Evolutionary conservation across 2,797 vertebrate genomes (phyloP).

Genomic region (Sebastes nivosus): DNA sequence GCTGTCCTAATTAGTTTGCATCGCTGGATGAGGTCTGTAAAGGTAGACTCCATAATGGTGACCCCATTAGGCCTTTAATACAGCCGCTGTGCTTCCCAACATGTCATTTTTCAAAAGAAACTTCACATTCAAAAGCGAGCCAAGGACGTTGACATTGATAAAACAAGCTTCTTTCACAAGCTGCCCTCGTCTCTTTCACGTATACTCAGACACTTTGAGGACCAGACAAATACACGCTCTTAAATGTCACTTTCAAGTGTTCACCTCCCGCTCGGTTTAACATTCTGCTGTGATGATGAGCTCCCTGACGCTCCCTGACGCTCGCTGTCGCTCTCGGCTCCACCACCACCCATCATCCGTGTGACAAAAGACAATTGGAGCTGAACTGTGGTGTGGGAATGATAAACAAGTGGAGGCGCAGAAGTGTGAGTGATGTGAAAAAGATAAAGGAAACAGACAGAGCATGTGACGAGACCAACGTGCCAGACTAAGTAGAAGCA

Average conservation of each 20-base stretch:
- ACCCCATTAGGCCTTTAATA: neutral
- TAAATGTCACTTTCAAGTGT: constrained; percentile 38
- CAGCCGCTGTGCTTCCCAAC: neutral
- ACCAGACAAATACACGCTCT: neutral
- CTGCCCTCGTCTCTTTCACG: neutral
- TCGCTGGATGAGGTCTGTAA: neutral
- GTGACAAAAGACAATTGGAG: constrained; percentile 15
- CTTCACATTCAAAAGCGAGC: neutral
- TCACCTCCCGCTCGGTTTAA: constrained; percentile 29
- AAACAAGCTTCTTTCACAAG: neutral
- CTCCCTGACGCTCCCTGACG: neutral
- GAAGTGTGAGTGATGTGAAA: constrained; percentile 19
- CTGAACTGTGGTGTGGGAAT: neutral
- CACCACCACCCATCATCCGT: constrained; percentile 17
- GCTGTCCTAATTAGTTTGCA: neutral
- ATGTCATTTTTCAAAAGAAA: neutral
- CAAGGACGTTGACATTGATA: neutral
- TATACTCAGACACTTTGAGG: neutral
- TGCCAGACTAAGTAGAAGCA: constrained; percentile 15
- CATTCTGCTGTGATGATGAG: constrained; percentile 21
- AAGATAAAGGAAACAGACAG: constrained; percentile 12
- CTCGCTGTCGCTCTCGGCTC: constrained; percentile 9
- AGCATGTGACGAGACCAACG: constrained; percentile 16
- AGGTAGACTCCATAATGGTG: neutral
- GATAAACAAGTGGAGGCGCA: neutral